Base-by-base conservation (phyloP, 2,888 invertebrate genomes). In the Diplazon laetatorius region DNA sequence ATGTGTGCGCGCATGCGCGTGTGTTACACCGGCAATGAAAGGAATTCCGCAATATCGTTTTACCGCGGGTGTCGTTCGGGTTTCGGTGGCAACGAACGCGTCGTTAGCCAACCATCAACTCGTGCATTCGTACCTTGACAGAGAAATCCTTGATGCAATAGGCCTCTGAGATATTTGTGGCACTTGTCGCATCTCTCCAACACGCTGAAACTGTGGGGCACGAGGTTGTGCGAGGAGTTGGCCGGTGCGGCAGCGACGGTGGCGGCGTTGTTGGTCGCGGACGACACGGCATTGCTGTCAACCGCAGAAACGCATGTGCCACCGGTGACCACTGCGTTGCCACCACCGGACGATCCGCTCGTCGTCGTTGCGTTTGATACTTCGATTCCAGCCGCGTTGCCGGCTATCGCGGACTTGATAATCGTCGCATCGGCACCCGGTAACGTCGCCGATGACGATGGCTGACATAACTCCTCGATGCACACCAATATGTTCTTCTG, bases 131-230 rank as follows among this genome's bases (percentile, higher is more conserved):
- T 85, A 89, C 95, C 94, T 92, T 94, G 93, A 89, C 95, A 95
- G 81, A 95, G 92, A 78, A 94, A 93, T 62, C 95, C 95, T 90
- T 95, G 95, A 86, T 95, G 94, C 85, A 94, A 91, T 52, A 95
- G 91, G 55, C 95, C 95, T 83, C 94, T 92, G 81, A 95, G 92
- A 89, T 93, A 94, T 89, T 94, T 94, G 89, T 94, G 93, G 91
- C 96, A 96, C 89, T 95, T 94, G 89, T 94, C 94, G 91, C 95
- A 96, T 82, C 93, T 92, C 89, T 95, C 94, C 86, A 95, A 91
- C 72, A 92, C 92, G 83, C 93, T 93, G 90, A 95, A 95, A 86
- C 94, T 95, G 87, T 94, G 94, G 83, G 94, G 94, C 57, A 93
- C 91, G 84, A 95, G 92, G 84, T 92, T 90, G 85, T 93, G 93